Evolutionary conservation across 1,140 invertebrate genomes (phyloP).

Genomic region (Drosophila sp.): DNA sequence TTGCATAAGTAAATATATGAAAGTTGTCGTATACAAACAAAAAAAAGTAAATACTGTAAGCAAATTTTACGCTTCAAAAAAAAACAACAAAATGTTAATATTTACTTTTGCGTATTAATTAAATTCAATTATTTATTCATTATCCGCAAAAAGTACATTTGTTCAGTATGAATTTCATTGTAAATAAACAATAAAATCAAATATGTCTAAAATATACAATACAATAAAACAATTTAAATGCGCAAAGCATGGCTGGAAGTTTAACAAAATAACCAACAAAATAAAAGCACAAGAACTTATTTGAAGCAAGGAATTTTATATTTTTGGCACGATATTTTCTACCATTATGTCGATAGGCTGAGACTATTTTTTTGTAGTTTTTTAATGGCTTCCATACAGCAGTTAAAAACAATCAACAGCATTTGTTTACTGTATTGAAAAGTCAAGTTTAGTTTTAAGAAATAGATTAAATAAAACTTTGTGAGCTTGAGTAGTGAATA

Average conservation of each 20-base stretch:
- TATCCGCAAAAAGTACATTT: neutral
- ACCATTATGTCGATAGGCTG: too few species aligned
- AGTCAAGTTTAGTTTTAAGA: too few species aligned
- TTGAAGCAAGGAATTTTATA: neutral
- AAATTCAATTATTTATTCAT: constrained; percentile 9
- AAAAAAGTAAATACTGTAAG: constrained; percentile 4
- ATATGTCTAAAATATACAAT: neutral
- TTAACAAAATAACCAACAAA: neutral
- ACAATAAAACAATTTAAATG: constrained; percentile 1
- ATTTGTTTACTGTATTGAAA: too few species aligned
- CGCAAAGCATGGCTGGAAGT: neutral
- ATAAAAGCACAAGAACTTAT: neutral
- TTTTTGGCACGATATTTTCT: too few species aligned
- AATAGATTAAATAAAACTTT: too few species aligned
- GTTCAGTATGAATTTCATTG: constrained; percentile 8
- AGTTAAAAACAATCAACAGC: too few species aligned
- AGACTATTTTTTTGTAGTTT: too few species aligned
- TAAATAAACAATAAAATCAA: constrained; percentile 8
- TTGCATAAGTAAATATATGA: neutral
- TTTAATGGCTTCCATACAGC: too few species aligned
- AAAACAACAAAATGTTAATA: neutral
- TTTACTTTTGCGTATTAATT: neutral
- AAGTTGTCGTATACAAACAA: too few species aligned
- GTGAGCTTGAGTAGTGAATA: too few species aligned
- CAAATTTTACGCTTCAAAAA: neutral